These are phyloP conservation scores for Protosalanx chinensis DNA, from an alignment of 2,797 vertebrate genomes.

Conservation along the genomic window DNA sequence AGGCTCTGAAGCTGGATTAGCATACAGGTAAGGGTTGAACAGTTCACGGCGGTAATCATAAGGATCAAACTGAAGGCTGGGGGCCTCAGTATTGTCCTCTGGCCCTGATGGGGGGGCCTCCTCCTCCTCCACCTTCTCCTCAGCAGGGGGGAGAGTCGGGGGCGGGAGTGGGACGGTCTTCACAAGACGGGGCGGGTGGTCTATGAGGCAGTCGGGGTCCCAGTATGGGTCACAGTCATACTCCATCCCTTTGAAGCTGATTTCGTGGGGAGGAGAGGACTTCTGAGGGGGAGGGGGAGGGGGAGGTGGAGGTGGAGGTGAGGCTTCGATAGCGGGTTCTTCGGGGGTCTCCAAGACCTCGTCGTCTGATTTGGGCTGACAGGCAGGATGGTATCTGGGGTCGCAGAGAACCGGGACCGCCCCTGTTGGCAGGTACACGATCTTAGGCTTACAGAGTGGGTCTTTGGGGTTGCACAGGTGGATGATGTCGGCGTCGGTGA, in stretches of 20 bases:
- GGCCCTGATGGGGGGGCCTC: constrained; percentile 37
- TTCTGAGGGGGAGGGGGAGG: constrained; percentile 20
- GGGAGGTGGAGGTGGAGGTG: constrained; percentile 34
- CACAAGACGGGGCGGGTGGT: constrained; percentile 60
- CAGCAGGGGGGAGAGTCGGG: background rate
- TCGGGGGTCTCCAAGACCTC: constrained; percentile 41
- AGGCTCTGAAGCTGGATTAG: constrained; percentile 43
- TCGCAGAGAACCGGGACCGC: constrained; percentile 70
- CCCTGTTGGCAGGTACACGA: constrained; percentile 69
- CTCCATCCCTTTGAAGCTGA: constrained; percentile 60
- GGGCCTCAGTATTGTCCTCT: constrained; percentile 30
- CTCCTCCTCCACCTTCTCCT: constrained; percentile 32
- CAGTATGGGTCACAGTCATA: constrained; percentile 76
- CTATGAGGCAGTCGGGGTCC: constrained; percentile 75
- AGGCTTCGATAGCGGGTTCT: constrained; percentile 23
- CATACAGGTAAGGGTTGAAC: constrained; percentile 61
- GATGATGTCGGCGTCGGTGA: constrained; percentile 56
- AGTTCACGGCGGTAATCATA: constrained; percentile 69
- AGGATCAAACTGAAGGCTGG: constrained; percentile 52
- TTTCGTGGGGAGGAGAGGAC: constrained; percentile 22
- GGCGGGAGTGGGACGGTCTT: constrained; percentile 11
- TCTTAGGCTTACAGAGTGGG: constrained; percentile 68
- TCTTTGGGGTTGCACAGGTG: constrained; percentile 71
- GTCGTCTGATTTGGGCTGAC: constrained; percentile 48
- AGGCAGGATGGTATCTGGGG: constrained; percentile 65